Evolutionary conservation across 2,888 invertebrate species (phyloP), one percentile per base, ranked within the genome.

Genomic region (Andrena haemorrhoa): DNA sequence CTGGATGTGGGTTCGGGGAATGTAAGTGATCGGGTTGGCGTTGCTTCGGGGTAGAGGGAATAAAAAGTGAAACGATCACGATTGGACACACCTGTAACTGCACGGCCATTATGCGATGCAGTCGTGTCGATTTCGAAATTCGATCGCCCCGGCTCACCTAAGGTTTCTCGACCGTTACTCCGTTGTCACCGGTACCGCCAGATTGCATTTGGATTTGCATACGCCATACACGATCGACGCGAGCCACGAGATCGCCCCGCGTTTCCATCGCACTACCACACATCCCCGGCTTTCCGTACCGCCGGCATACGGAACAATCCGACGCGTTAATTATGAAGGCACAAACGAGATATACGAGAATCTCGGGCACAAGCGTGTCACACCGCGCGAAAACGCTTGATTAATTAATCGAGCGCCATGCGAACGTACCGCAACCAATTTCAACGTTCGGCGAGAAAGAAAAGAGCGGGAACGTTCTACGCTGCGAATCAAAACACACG

Each of bases 111-210:
- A 91, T 90, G 74, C 86, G 84, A 80, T 88, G 88, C 35, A 72
- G 82, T 75, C 82, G 81, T 89, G 87, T 90, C 88, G 88, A 88
- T 90, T 89, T 89, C 89, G 90, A 90, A 90, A 92, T 87, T 89
- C 88, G 89, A 91, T 91, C 91, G 89, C 83, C 64, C 33, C 79
- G 85, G 79, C 86, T 89, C 88, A 90, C 83, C 89, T 91, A 90
- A 84, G 91, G 89, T 90, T 90, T 91, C 91, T 58, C 82, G 79
- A 84, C 87, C 87, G 85, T 89, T 89, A 87, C 79, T 20, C 69
- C 76, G 71, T 85, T 82, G 79, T 80, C 81, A 70, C 71, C 81
- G 77, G 68, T 75, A 63, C 77, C 61, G 75, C 68, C 83, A 80
- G 85, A 82, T 87, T 82, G 86, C 83, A 61, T 81, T 77, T 61